These are phyloP conservation scores for Toxotes jaculatrix DNA, from an alignment of 2,113 vertebrate genomes.

Conservation along the genomic window DNA sequence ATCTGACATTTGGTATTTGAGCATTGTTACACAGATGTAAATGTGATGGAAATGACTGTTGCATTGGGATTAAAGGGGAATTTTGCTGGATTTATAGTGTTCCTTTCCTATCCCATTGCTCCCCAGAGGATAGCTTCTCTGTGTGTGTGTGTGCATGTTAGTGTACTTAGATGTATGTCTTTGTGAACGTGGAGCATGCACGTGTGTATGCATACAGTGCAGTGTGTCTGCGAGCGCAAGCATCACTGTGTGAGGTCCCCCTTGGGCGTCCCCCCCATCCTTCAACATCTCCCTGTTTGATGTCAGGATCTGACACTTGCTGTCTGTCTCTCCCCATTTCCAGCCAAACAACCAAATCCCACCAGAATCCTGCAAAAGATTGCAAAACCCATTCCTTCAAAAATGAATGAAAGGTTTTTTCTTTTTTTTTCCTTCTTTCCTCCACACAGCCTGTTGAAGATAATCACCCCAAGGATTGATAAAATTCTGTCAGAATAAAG, in stretches of 20 bases:
- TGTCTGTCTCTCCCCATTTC: constrained; percentile 52
- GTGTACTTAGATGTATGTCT: background rate
- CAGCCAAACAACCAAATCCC: constrained; percentile 59
- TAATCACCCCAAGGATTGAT: constrained; percentile 34
- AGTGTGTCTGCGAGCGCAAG: background rate
- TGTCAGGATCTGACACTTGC: constrained; percentile 69
- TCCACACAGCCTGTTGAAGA: constrained; percentile 25
- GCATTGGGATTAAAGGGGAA: too few relatives aligned
- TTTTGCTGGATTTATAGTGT: background rate
- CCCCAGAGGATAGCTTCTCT: background rate
- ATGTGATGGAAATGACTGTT: too few relatives aligned
- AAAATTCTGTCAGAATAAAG: constrained; percentile 52
- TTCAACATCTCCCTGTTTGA: constrained; percentile 64
- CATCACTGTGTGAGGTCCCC: constrained; percentile 34
- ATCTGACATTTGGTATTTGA: too few relatives aligned
- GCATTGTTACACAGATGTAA: too few relatives aligned
- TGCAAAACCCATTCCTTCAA: constrained; percentile 41
- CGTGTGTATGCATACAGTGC: background rate
- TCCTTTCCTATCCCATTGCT: constrained; percentile 19
- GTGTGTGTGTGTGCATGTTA: background rate
- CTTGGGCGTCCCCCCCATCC: constrained; percentile 43
- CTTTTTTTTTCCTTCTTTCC: background rate
- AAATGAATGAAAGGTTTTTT: constrained; percentile 41
- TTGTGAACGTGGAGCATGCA: background rate
- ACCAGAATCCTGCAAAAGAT: constrained; percentile 39